These are phyloP conservation scores for Stigmatopora nigra DNA, from an alignment of 2,113 vertebrate species.

Conservation along the genomic window DNA sequence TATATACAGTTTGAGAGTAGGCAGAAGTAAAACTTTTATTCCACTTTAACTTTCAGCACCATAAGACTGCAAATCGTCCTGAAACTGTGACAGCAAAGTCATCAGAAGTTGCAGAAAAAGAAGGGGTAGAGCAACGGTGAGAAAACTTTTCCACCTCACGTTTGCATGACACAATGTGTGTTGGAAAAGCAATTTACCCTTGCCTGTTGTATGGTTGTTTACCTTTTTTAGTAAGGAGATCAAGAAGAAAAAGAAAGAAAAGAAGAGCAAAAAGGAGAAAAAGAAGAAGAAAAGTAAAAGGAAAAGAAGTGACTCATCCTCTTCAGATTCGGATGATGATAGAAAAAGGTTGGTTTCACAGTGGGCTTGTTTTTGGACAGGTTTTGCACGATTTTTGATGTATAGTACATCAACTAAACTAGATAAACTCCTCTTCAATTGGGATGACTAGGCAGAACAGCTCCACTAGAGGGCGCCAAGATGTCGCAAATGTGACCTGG, in stretches of 20 bases:
- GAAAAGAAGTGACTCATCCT: conserved; percentile 56
- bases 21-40: neutral
- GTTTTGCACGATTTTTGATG: neutral
- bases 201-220: neutral
- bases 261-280: conserved; percentile 76
- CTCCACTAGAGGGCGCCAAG: conserved; percentile 4
- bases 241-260: conserved; percentile 78
- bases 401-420: too few species aligned
- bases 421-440: neutral
- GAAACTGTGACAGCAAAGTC: conserved; percentile 39
- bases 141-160: neutral
- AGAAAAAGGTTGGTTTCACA: conserved; percentile 64
- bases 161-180: neutral
- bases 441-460: neutral
- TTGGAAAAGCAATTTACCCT: neutral
- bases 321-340: conserved; percentile 47
- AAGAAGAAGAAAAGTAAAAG: conserved; percentile 77
- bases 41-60: conserved; percentile 67
- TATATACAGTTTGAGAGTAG: neutral
- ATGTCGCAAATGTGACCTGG: neutral
- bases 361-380: neutral
- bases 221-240: conserved; percentile 52
- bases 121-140: conserved; percentile 62
- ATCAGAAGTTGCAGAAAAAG: conserved; percentile 51
- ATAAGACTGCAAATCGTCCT: conserved; percentile 63